Evolutionary conservation across 2,888 invertebrate genomes (phyloP).

Genomic region (Drosophila niveifrons): DNA sequence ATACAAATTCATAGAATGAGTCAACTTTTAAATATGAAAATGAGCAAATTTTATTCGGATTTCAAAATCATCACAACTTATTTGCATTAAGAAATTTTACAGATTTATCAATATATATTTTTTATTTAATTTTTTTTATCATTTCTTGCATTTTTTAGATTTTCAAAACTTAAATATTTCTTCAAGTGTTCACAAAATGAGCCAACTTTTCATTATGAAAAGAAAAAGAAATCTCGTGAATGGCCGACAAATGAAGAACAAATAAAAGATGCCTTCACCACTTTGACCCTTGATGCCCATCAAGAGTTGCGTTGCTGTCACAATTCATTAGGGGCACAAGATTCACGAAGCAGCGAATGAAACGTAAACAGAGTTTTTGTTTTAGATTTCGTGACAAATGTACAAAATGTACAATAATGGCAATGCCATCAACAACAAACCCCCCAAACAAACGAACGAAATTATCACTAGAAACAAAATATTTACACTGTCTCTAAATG

Average conservation of each 20-base stretch:
- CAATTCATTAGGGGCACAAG: constrained; percentile 69
- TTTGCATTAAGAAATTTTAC: too few relatives aligned
- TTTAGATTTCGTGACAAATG: constrained; percentile 80
- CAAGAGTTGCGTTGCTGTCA: constrained; percentile 49
- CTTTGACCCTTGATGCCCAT: constrained; percentile 12
- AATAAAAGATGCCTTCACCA: constrained; percentile 56
- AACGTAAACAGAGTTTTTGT: constrained; percentile 73
- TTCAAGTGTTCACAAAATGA: not conserved
- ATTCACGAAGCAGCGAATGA: constrained; percentile 43
- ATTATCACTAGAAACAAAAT: constrained; percentile 77
- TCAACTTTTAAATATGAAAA: too few relatives aligned
- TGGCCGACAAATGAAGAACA: constrained; percentile 61
- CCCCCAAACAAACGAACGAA: constrained; percentile 42
- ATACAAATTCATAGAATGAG: too few relatives aligned
- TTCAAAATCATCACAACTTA: too few relatives aligned
- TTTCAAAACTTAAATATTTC: not conserved
- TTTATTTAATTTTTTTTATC: not conserved
- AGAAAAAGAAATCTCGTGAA: constrained; percentile 15
- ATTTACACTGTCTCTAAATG: constrained; percentile 69
- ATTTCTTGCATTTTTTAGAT: not conserved
- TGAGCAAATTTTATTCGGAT: too few relatives aligned
- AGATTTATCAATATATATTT: not conserved
- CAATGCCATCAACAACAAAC: constrained; percentile 53
- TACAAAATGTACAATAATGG: constrained; percentile 61
- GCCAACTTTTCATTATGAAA: constrained; percentile 6